phyloP scores from a whole-genome alignment of 2,113 vertebrate species.

The Pitta sordida region DNA sequence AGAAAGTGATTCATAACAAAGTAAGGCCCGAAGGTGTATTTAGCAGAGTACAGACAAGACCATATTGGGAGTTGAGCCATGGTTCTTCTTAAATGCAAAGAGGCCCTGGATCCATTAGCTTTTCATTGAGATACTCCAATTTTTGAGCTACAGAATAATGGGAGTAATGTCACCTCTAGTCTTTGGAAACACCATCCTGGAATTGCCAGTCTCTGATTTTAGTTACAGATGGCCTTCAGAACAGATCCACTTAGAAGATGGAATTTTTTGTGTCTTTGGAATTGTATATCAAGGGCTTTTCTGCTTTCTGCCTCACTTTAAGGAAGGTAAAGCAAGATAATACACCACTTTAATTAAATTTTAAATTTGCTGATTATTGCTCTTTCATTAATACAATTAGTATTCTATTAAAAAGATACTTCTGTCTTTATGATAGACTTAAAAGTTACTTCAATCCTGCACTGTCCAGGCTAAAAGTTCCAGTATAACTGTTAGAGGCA shows the following conservation, averaged over 20 bases:
- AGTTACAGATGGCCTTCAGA: not conserved
- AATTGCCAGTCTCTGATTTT: not conserved
- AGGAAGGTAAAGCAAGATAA: not conserved
- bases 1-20: not conserved
- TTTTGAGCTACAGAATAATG: not conserved
- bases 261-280: not conserved
- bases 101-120: not conserved
- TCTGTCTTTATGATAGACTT: not conserved
- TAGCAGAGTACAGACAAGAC: not conserved
- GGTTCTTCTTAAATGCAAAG: not conserved
- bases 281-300: not conserved
- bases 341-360: not conserved
- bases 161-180: not conserved
- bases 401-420: not conserved
- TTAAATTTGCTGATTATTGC: not conserved
- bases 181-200: not conserved
- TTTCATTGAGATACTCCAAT: not conserved
- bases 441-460: not conserved
- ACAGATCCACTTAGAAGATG: not conserved
- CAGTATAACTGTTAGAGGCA: not conserved
- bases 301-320: not conserved
- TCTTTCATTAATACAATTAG: not conserved
- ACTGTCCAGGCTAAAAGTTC: not conserved
- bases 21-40: not conserved
- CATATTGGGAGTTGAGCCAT: accelerated